Conservation (phyloP, 2,113 vertebrate genomes). For the Tetrax tetrax region DNA sequence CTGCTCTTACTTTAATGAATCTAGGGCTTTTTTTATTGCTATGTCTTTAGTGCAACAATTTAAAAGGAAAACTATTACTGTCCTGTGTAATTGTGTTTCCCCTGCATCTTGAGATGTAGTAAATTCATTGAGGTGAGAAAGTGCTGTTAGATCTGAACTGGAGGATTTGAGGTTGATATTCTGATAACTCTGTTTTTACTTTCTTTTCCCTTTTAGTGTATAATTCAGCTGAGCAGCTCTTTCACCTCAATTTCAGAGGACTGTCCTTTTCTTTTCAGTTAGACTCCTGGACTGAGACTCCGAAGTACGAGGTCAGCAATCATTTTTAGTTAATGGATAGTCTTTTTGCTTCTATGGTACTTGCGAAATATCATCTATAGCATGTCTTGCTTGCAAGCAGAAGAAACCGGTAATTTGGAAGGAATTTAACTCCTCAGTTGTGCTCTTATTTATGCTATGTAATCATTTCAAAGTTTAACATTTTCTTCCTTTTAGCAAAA, state of each 20-base stretch:
- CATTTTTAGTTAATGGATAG: background rate
- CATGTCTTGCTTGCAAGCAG: background rate
- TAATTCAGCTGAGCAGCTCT: constrained; percentile 97
- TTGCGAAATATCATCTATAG: background rate
- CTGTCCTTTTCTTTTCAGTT: constrained; percentile 98
- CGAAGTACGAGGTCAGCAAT: constrained; percentile 94
- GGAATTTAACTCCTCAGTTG: background rate
- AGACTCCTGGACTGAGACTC: constrained; percentile 98
- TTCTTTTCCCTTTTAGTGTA: constrained; percentile 82
- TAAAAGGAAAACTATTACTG: background rate
- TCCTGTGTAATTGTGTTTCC: background rate
- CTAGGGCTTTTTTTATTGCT: background rate
- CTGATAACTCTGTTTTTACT: background rate
- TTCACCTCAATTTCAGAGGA: constrained; percentile 99
- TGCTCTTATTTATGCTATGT: background rate
- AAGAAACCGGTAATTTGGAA: background rate
- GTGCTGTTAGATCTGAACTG: background rate
- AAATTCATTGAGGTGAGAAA: background rate
- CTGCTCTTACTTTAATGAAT: background rate
- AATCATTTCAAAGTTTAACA: background rate
- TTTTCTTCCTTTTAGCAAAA: background rate
- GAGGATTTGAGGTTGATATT: background rate
- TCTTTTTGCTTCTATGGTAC: background rate
- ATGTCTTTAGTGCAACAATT: background rate
- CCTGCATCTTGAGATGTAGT: background rate